A percentile compares a stretch with the other conserved stretches of the same genome.
Evolutionary conservation across 2,797 vertebrate genomes (phyloP).

Genomic region (Intellagama lesueurii): DNA sequence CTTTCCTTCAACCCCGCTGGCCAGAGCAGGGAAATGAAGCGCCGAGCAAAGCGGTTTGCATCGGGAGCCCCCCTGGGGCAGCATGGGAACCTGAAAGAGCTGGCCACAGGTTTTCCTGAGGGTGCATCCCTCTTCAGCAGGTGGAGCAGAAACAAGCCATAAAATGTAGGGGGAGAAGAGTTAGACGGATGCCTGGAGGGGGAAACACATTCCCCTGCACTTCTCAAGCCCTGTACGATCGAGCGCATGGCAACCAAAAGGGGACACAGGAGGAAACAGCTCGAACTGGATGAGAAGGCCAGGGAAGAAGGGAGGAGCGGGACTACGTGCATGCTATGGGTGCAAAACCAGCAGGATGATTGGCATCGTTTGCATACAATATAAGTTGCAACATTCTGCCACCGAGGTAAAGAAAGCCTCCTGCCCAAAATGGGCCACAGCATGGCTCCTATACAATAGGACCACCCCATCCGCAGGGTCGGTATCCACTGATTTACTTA

Average conservation of each 20-base stretch:
- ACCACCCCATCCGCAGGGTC: no score
- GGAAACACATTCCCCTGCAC: not conserved
- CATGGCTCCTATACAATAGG: no score
- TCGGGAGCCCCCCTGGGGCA: not conserved
- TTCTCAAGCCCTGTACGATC: not conserved
- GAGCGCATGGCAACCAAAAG: no score
- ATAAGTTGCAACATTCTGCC: no score
- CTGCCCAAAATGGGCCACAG: no score
- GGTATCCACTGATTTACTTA: no score
- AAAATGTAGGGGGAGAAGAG: not conserved
- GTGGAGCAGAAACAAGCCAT: not conserved
- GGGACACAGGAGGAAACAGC: not conserved
- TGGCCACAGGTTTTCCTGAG: not conserved
- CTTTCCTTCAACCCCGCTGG: not conserved
- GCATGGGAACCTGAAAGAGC: conserved; percentile 1
- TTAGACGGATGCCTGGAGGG: no score
- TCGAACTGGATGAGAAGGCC: no score
- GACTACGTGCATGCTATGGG: not conserved
- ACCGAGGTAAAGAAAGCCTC: no score
- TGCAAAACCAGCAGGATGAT: not conserved
- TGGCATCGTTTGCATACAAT: no score
- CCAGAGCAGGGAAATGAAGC: not conserved
- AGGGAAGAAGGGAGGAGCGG: not conserved
- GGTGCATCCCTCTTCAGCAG: not conserved
- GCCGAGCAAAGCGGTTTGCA: not conserved